Evolutionary conservation across 2,888 invertebrate species (phyloP).

Genomic region (Barypeithes pellucidus): DNA sequence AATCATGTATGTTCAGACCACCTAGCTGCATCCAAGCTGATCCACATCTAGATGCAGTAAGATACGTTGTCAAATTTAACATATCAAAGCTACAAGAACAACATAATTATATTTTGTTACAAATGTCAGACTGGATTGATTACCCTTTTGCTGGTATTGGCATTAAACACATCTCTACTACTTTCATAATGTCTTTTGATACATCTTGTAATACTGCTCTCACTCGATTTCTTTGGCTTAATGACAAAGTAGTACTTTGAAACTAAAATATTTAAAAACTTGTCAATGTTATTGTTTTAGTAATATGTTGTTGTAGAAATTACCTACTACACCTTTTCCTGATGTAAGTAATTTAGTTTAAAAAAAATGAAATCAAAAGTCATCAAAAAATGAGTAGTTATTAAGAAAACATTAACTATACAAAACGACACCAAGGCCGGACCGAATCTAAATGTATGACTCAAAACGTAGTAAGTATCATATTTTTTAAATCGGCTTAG

Average conservation of each 20-base stretch:
- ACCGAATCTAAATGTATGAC: no score
- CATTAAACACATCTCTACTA: slow-evolving; percentile 69
- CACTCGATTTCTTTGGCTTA: slow-evolving; percentile 68
- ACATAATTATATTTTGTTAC: neutral
- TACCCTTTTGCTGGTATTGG: slow-evolving; percentile 66
- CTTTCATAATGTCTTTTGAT: slow-evolving; percentile 70
- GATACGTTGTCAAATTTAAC: slow-evolving; percentile 72
- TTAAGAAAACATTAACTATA: no score
- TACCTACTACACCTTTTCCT: no score
- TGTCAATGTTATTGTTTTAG: no score
- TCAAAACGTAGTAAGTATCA: no score
- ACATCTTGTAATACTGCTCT: slow-evolving; percentile 69
- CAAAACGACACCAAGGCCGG: no score
- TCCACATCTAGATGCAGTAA: slow-evolving; percentile 74
- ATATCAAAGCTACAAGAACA: slow-evolving; percentile 65
- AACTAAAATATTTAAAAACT: slow-evolving; percentile 64
- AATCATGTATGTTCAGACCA: slow-evolving; percentile 68
- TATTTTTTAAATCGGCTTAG: neutral
- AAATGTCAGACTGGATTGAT: slow-evolving; percentile 27
- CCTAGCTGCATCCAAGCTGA: slow-evolving; percentile 78
- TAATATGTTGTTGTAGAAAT: no score
- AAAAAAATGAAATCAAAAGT: no score
- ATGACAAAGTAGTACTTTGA: slow-evolving; percentile 70
- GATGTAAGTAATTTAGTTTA: no score
- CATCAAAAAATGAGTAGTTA: no score